These are phyloP conservation scores for Drosophila suzukii DNA, from an alignment of 1,140 invertebrate genomes.

Conservation along the genomic window DNA sequence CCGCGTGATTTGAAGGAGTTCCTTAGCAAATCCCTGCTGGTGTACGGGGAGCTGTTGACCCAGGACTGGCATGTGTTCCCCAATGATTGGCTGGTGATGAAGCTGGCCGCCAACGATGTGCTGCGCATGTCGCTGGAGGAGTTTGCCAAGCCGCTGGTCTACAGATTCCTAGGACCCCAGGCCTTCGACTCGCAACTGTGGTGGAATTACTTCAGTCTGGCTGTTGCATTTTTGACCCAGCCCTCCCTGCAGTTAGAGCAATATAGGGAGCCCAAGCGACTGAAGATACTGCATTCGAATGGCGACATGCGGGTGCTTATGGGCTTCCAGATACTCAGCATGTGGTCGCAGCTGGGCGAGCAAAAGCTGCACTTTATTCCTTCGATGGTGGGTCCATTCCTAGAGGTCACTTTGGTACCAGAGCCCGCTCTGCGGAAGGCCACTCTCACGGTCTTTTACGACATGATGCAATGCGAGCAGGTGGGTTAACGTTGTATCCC, in stretches of 20 bases:
- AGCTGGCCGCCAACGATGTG: constrained; percentile 95
- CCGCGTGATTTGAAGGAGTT: constrained; percentile 94
- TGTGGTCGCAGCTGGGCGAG: constrained; percentile 95
- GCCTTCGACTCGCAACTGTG: constrained; percentile 90
- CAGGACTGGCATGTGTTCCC: constrained; percentile 90
- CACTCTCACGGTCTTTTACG: constrained; percentile 97
- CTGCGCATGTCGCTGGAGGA: constrained; percentile 94
- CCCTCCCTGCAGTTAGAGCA: constrained; percentile 93
- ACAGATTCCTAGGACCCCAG: constrained; percentile 91
- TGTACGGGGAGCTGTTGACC: constrained; percentile 91
- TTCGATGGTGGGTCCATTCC: constrained; percentile 95
- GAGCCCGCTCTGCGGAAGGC: constrained; percentile 94
- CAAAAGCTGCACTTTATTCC: constrained; percentile 94
- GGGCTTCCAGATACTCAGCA: constrained; percentile 96
- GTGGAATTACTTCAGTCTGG: constrained; percentile 95
- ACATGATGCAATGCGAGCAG: constrained; percentile 98
- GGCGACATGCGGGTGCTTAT: constrained; percentile 96
- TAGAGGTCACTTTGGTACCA: constrained; percentile 97
- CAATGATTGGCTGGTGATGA: constrained; percentile 96
- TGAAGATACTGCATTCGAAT: constrained; percentile 92
- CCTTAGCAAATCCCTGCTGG: constrained; percentile 93
- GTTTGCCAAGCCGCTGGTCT: constrained; percentile 93
- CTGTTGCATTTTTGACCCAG: constrained; percentile 95
- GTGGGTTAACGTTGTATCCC: constrained; percentile 67
- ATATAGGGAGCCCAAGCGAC: constrained; percentile 91